Base-by-base conservation (phyloP, 2,888 invertebrate genomes). In the Patella caerulea region DNA sequence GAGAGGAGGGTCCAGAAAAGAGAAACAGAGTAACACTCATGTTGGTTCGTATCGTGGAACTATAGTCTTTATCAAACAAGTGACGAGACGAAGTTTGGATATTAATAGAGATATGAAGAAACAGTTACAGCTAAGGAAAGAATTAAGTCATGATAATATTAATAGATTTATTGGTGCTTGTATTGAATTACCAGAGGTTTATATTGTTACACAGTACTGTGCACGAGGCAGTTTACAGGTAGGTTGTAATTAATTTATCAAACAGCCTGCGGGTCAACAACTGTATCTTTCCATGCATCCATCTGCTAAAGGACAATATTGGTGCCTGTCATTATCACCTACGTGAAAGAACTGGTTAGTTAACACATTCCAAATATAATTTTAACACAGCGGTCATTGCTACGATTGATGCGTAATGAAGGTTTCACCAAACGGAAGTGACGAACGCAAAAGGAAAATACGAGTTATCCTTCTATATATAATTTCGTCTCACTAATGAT, bases 1-100 rank as follows among this genome's bases (percentile, higher is more conserved):
- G 69, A 70, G 19, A 56, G 75, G 52, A 56, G 72, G 19, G 12
- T 65, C 75, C 69, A 81, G 73, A 55, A 74, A 73, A n/a, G 74
- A 74, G 12, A 74, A 75, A 14, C 79, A 81, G 12, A 73, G 78
- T 34, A 79, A 80, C 74, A 82, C 86, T 14, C 83, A 83, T 53
- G 81, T 89, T 54, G 90, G 89, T 2, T 85, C 88, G 15, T 91
- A 88, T 82, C 88, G 87, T 74, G 90, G 91, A 24, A 87, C 85
- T 3, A 82, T 88, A 83, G 97, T 98, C 56, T 94, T 98, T 80
- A 96, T 98, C 83, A 97, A 97, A 91, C 96, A 96, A 90, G 80
- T 90, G 53, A 81, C 83, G 12, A 87, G 85, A 75, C 86, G 88
- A 77, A 86, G 85, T 74, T 83, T 91, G 69, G 89, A 89, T 72